Evolutionary conservation across 92 coral and sea anemone genomes (phyloP).

Genomic region (Metridium senile): DNA sequence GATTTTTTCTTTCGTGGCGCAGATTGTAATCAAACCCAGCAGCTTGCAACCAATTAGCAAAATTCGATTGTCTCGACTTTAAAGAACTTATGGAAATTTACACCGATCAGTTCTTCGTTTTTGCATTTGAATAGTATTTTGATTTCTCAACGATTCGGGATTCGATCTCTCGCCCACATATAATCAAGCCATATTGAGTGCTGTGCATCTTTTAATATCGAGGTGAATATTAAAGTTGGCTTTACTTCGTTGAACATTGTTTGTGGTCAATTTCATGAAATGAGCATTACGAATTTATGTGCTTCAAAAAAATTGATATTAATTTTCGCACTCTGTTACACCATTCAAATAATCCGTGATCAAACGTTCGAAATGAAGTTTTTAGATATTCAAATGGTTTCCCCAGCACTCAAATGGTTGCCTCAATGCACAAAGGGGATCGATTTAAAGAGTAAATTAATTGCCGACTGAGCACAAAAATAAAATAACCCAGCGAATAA

Average conservation of each 20-base stretch:
- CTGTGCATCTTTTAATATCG: neutral
- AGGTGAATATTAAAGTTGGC: constrained; percentile 17
- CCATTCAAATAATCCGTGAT: constrained; percentile 11
- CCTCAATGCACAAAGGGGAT: neutral
- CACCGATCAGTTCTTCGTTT: neutral
- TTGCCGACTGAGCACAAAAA: neutral
- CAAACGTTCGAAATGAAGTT: constrained; percentile 9
- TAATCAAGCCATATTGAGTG: neutral
- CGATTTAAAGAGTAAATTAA: neutral
- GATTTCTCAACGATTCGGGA: neutral
- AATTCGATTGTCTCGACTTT: constrained; percentile 3
- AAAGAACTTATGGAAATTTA: constrained; percentile 1
- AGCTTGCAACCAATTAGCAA: constrained; percentile 16
- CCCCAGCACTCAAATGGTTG: constrained; percentile 13
- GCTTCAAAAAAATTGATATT: constrained; percentile 8
- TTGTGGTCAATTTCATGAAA: constrained; percentile 24
- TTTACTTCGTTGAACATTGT: constrained; percentile 26
- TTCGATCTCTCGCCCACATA: neutral
- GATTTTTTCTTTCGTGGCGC: neutral
- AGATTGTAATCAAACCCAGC: constrained; percentile 5
- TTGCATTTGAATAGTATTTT: constrained; percentile 1
- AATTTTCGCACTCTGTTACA: neutral
- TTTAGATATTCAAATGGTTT: constrained; percentile 38
- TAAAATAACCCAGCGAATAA: neutral
- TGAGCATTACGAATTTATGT: constrained; percentile 29